Percentiles rank a stretch among this genome's conserved stretches.
Conservation (phyloP, 1,140 invertebrate genomes). For the Zaprionus africanus region DNA sequence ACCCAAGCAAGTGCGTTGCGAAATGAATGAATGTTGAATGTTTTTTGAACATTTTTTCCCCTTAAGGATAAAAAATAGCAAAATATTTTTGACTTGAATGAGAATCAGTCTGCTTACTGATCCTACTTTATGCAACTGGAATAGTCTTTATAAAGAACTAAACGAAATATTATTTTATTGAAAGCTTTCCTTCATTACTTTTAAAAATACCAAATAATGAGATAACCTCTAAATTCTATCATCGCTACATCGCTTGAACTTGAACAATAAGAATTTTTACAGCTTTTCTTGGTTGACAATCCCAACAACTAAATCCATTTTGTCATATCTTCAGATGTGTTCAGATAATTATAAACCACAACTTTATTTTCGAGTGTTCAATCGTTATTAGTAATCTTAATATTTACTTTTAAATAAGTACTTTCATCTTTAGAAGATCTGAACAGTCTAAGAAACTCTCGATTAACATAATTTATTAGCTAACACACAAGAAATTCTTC, state of each 20-base stretch:
- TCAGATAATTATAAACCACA: background rate
- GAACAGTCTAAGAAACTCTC: background rate
- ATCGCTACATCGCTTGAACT: background rate
- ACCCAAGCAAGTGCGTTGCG: too few species aligned
- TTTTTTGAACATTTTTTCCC: too few species aligned
- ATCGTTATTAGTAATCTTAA: background rate
- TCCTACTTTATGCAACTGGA: too few species aligned
- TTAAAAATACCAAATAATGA: too few species aligned
- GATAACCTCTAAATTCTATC: background rate
- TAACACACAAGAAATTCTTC: too few species aligned
- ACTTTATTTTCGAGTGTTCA: background rate
- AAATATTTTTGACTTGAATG: background rate
- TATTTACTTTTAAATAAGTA: background rate
- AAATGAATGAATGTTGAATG: too few species aligned
- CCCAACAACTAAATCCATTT: too few species aligned
- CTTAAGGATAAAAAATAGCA: background rate
- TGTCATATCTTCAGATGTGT: background rate
- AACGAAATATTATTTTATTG: too few species aligned
- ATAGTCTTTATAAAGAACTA: background rate
- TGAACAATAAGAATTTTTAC: background rate
- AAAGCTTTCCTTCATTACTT: too few species aligned
- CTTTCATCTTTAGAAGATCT: background rate
- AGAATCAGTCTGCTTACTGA: background rate
- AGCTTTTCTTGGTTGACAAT: too few species aligned
- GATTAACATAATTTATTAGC: too few species aligned